phyloP scores from a whole-genome alignment of 2,113 vertebrate genomes.

The Bos javanicus region DNA sequence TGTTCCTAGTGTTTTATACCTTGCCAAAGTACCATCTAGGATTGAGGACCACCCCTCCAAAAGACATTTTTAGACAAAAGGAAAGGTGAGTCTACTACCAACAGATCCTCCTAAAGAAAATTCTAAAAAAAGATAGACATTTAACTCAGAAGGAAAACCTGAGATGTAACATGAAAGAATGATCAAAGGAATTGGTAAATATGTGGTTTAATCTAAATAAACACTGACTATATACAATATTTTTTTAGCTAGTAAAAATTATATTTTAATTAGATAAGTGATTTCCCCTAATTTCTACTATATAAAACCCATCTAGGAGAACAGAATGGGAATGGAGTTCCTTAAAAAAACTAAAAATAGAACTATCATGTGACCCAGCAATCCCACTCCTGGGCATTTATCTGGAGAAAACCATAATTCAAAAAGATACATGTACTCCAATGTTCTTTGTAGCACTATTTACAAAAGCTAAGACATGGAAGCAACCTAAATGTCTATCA shows the following conservation, averaged over 20 bases:
- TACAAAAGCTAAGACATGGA: background rate
- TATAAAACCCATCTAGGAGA: background rate
- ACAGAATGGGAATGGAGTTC: background rate
- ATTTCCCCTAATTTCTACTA: background rate
- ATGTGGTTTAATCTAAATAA: slow-evolving; percentile 26
- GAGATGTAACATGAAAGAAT: background rate
- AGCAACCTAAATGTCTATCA: background rate
- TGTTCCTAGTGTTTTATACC: background rate
- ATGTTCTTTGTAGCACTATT: background rate
- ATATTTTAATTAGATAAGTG: background rate
- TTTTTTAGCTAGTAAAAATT: background rate
- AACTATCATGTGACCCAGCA: background rate
- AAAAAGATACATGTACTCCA: background rate
- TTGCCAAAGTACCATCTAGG: background rate
- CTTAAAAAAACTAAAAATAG: background rate
- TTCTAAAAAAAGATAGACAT: background rate
- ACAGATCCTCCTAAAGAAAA: background rate
- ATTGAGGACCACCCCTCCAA: background rate
- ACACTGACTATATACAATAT: background rate
- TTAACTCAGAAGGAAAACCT: background rate
- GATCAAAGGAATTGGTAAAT: background rate
- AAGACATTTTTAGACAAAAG: slow-evolving; percentile 1
- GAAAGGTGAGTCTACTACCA: background rate
- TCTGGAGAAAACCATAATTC: background rate
- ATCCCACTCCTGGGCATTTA: background rate